Conservation (phyloP, 37 sponge, comb jelly and placozoan species). For the Diacarnus erythraeanus region DNA sequence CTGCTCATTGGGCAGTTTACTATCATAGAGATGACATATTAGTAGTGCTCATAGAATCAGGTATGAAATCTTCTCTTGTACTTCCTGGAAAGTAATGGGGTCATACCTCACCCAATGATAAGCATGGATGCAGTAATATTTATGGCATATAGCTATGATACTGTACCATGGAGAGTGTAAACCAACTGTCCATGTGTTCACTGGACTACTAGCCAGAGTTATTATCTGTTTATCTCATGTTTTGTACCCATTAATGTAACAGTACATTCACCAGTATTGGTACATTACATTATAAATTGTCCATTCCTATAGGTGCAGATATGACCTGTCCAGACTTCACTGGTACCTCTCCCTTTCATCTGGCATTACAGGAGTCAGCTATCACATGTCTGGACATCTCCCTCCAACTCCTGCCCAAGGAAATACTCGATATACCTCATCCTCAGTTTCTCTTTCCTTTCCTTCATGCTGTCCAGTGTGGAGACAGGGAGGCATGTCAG, state of each 20-base stretch:
- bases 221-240: too few relatives aligned
- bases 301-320: constrained; percentile 15
- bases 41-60: constrained; percentile 55
- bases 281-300: too few relatives aligned
- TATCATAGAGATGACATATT: constrained; percentile 67
- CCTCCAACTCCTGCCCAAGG: constrained; percentile 26
- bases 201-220: too few relatives aligned
- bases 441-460: constrained; percentile 32
- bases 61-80: too few relatives aligned
- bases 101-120: too few relatives aligned
- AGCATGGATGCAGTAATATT: too few relatives aligned
- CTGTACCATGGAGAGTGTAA: too few relatives aligned
- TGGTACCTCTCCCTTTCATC: constrained; percentile 77
- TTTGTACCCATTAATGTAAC: too few relatives aligned
- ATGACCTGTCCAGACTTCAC: constrained; percentile 58
- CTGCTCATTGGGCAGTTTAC: constrained; percentile 78
- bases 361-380: constrained; percentile 58
- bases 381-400: constrained; percentile 32
- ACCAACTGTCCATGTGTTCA: too few relatives aligned
- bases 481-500: constrained; percentile 34
- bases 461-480: constrained; percentile 30
- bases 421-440: constrained; percentile 59
- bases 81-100: too few relatives aligned
- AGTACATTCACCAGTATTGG: too few relatives aligned
- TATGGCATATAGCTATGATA: too few relatives aligned